A percentile compares a stretch with the other conserved stretches of the same genome.
phyloP scores from a whole-genome alignment of 2,888 invertebrate species.

The Cylindroiulus punctatus region DNA sequence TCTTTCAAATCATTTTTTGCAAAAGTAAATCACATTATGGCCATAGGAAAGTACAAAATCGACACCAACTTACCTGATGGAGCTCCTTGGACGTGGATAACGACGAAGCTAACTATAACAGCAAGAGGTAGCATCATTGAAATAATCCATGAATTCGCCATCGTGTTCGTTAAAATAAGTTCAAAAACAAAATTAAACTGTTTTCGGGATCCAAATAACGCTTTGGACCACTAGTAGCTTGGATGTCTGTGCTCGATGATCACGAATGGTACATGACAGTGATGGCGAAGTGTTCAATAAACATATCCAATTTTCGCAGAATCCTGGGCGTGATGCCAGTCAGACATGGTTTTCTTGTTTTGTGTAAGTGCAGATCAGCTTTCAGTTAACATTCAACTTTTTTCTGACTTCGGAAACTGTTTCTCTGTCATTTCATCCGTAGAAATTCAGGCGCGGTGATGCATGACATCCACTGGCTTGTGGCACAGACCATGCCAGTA shows the following conservation, averaged over 20 bases:
- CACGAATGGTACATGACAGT: background rate
- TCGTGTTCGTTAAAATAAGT: background rate
- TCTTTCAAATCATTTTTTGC: no score
- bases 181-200: background rate
- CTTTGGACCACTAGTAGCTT: background rate
- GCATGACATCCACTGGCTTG: background rate
- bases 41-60: background rate
- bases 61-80: background rate
- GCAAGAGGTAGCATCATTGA: background rate
- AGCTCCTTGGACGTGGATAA: background rate
- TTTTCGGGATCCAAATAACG: background rate
- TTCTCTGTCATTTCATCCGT: slow-evolving; percentile 47
- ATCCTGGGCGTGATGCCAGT: background rate
- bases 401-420: background rate
- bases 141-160: slow-evolving; percentile 1
- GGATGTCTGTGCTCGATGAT: background rate
- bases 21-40: no score
- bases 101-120: background rate
- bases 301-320: background rate
- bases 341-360: background rate
- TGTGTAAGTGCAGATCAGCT: background rate
- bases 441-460: background rate
- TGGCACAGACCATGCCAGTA: slow-evolving; percentile 25
- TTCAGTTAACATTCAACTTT: background rate
- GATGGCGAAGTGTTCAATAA: background rate